Conservation (phyloP, 30 jellyfish, hydroid and myxozoan genomes). For the Nemopilema nomurai region DNA sequence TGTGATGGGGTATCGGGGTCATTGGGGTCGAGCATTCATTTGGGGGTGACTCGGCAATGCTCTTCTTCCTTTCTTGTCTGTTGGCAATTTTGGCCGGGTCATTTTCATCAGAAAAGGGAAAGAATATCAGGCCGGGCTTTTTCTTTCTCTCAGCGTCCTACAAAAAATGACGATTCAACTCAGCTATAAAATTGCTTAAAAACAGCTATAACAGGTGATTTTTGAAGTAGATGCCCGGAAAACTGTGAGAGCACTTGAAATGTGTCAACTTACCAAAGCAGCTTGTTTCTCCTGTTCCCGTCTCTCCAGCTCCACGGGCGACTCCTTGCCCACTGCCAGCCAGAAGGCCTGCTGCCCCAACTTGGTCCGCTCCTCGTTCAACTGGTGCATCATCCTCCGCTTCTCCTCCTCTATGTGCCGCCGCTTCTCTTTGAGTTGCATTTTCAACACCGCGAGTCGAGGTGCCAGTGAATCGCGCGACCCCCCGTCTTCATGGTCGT, state of each 20-base stretch:
- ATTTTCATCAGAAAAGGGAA: constrained; percentile 62
- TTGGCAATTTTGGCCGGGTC: constrained; percentile 35
- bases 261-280: constrained; percentile 8
- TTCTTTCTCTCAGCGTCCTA: constrained; percentile 33
- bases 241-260: neutral
- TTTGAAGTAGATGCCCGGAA: neutral
- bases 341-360: constrained; percentile 84
- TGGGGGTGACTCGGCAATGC: constrained; percentile 41
- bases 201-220: neutral
- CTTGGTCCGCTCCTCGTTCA: constrained; percentile 84
- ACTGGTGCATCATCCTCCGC: constrained; percentile 68
- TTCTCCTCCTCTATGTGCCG: constrained; percentile 91
- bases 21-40: constrained; percentile 78
- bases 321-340: constrained; percentile 73
- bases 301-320: constrained; percentile 25
- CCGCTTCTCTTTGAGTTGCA: constrained; percentile 94
- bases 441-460: constrained; percentile 81
- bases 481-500: constrained; percentile 35
- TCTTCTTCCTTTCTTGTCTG: constrained; percentile 7
- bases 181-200: too few species aligned
- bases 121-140: constrained; percentile 55
- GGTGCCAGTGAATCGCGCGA: constrained; percentile 73
- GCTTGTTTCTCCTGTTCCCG: constrained; percentile 24
- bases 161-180: neutral
- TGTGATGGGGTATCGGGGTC: constrained; percentile 23